Evolutionary conservation across 2,113 vertebrate genomes (phyloP).

Genomic region (Larimichthys crocea): DNA sequence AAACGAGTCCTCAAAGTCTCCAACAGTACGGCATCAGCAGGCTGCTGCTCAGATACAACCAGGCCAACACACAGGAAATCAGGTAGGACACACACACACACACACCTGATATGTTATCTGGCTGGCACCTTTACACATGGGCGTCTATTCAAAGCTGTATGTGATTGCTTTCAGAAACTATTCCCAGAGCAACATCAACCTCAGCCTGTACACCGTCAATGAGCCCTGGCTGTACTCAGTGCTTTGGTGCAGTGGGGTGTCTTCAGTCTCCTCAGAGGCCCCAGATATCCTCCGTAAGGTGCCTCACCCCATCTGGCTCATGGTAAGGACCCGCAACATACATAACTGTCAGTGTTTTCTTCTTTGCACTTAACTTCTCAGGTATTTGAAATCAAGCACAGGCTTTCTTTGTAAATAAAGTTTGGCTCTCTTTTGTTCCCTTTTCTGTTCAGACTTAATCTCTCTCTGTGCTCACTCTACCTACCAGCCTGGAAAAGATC

Average conservation of each 20-base stretch:
- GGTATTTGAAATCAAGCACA: not conserved
- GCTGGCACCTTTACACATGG: not conserved
- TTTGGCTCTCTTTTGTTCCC: not conserved
- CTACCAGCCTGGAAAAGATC: not conserved
- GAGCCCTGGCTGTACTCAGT: constrained; percentile 95
- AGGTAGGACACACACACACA: constrained; percentile 77
- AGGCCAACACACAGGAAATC: constrained; percentile 87
- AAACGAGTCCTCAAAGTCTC: constrained; percentile 78
- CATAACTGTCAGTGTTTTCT: not conserved
- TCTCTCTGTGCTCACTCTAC: not conserved
- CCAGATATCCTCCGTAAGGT: constrained; percentile 90
- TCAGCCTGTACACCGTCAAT: constrained; percentile 93
- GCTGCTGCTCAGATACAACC: constrained; percentile 93
- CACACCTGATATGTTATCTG: constrained; percentile 4
- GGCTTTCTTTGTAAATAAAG: not conserved
- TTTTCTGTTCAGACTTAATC: not conserved
- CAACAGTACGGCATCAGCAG: constrained; percentile 84
- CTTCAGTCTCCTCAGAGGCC: constrained; percentile 91
- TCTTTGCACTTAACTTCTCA: not conserved
- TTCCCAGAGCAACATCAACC: constrained; percentile 85
- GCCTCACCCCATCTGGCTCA: constrained; percentile 92
- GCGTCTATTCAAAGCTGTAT: not conserved
- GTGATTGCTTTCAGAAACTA: constrained; percentile 84
- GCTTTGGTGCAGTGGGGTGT: constrained; percentile 93
- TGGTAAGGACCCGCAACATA: constrained; percentile 84